A percentile compares a stretch with the other conserved stretches of the same genome.
Conservation (phyloP, 2,888 invertebrate genomes). For the Caenorhabditis wallacei region DNA sequence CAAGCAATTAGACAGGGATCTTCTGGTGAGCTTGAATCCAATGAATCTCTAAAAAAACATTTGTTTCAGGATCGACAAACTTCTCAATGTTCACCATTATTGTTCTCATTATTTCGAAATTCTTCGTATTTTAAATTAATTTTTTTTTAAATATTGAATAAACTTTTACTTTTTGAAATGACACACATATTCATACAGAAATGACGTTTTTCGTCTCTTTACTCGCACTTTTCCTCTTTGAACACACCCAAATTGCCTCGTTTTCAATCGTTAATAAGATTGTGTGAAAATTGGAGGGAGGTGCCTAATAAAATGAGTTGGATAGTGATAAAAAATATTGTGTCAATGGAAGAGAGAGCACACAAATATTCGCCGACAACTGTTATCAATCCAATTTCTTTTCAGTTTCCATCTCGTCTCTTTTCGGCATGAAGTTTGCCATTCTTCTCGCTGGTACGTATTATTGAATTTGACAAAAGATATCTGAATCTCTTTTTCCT, state of each 20-base stretch:
- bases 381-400: slow-evolving; percentile 38
- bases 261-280: slow-evolving; percentile 60
- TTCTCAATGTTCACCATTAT: slow-evolving; percentile 18
- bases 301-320: slow-evolving; percentile 64
- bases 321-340: slow-evolving; percentile 59
- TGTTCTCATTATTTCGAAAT: slow-evolving; percentile 9
- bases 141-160: slow-evolving; percentile 10
- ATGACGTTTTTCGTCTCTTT: slow-evolving; percentile 38
- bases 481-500: background rate
- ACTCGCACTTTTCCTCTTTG: slow-evolving; percentile 39
- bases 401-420: slow-evolving; percentile 42
- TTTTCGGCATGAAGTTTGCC: slow-evolving; percentile 61
- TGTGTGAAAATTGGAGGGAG: slow-evolving; percentile 54
- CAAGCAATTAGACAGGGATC: slow-evolving; percentile 34
- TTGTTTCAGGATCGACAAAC: slow-evolving; percentile 32
- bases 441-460: slow-evolving; percentile 56
- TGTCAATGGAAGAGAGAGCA: slow-evolving; percentile 37
- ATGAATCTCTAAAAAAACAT: no score
- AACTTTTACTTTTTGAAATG: slow-evolving; percentile 20
- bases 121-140: slow-evolving; percentile 6
- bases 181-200: slow-evolving; percentile 27
- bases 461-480: background rate
- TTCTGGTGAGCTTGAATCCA: slow-evolving; percentile 26
- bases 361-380: slow-evolving; percentile 55
- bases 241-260: slow-evolving; percentile 55